Base-by-base conservation (phyloP, 30 jellyfish, hydroid and myxozoan species). In the Chrysaora quinquecirrha region DNA sequence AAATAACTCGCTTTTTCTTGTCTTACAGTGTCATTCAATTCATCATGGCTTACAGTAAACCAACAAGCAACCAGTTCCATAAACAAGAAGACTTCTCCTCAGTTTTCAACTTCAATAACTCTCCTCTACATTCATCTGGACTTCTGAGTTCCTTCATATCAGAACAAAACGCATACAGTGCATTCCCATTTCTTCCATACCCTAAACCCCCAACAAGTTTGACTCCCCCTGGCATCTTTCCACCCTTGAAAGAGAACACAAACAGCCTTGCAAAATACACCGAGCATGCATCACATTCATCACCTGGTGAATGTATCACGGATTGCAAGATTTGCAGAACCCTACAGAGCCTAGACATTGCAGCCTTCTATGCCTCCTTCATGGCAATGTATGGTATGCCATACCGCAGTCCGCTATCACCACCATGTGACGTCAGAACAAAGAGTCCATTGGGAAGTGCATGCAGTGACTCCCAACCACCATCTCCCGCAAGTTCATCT, bases 321-420 rank as follows among this genome's bases (percentile, higher is more conserved):
- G 98, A 86, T 10, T 94, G 99, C 85, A 82, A 71, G 48, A 83
- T 88, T 30, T 94, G 99, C 84, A 30, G 82, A 33, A 80, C 96
- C 7, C 93, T 94, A 56, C 61, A 93, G 56, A 84, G 89, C 87
- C 88, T 94, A 34, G 97, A 94, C 60, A 82, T 82, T 34, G 97
- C 99, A 19, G 99, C 99, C 25, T 94, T 94, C 49, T 94, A 94
- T 61, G 87, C 97, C 97, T 94, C 99, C 12, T 46, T 84, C 85
- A 75, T 94, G 90, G 99, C 97, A 11, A 94, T 94, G 99, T 76
- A 92, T 87, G 97, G 97, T 61, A 50, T 78, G 65, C 90, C 96
- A 6, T 72, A 38, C 34, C 75, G 79, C 4, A 56, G 85, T 71
- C 78, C 73, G 1, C 47, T 19, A 34, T 64, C 89, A 3, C 84